Evolutionary conservation across 2,797 vertebrate species (phyloP).

Genomic region (Sebastes taczanowskii): DNA sequence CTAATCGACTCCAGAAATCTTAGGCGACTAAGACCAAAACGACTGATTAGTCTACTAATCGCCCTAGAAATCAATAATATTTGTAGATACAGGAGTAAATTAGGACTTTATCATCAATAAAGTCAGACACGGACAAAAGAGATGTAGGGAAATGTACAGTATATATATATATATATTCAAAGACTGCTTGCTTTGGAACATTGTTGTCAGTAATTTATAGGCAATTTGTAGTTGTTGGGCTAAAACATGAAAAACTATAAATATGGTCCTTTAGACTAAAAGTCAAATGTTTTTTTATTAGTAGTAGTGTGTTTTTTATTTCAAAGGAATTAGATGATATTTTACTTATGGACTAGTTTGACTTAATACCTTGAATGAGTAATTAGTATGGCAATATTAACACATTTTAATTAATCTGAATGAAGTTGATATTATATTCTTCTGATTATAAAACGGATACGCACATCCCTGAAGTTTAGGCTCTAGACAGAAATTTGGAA

Average conservation of each 20-base stretch:
- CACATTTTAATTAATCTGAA: conserved; percentile 20
- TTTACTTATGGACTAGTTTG: conserved; percentile 13
- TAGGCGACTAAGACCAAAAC: too few species aligned
- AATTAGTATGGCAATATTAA: conserved; percentile 47
- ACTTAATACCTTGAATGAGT: conserved; percentile 16
- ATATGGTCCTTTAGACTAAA: conserved; percentile 5
- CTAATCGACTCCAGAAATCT: too few species aligned
- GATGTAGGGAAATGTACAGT: background rate
- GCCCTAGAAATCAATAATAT: background rate
- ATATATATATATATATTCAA: background rate
- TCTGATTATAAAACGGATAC: conserved; percentile 48
- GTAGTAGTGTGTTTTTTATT: conserved; percentile 29
- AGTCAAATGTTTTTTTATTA: background rate
- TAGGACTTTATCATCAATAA: background rate
- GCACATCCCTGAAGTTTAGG: conserved; percentile 71
- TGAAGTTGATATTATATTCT: conserved; percentile 20
- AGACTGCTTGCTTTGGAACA: background rate
- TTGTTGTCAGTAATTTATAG: background rate
- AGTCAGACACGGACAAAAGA: background rate
- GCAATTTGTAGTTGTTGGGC: background rate
- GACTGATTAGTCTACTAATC: too few species aligned
- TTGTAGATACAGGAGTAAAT: background rate
- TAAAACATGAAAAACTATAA: background rate
- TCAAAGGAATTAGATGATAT: conserved; percentile 21
- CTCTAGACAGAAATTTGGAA: conserved; percentile 63